These are phyloP conservation scores for Neocrepidodera transversa DNA, from an alignment of 2,888 invertebrate species.

Conservation along the genomic window DNA sequence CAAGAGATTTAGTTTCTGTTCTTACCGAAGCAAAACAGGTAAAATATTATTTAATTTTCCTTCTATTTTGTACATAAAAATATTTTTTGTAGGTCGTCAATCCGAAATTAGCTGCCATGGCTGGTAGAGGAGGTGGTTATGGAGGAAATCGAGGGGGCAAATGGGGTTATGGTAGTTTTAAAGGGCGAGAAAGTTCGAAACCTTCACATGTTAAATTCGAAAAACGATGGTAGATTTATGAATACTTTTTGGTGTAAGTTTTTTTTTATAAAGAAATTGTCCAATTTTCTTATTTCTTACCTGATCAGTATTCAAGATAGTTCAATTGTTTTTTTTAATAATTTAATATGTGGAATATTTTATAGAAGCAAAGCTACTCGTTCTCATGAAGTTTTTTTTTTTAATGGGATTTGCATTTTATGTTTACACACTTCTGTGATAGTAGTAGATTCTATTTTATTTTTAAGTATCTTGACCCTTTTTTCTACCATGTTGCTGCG, in stretches of 20 bases:
- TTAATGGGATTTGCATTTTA: no score
- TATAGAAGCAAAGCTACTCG: not conserved
- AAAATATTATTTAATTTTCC: slow-evolving; percentile 41
- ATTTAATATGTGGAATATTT: no score
- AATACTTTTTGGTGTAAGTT: not conserved
- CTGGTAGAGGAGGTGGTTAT: slow-evolving; percentile 67
- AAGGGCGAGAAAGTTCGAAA: slow-evolving; percentile 24
- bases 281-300: no score
- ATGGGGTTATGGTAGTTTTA: slow-evolving; percentile 51
- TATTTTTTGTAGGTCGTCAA: slow-evolving; percentile 71
- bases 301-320: slow-evolving; percentile 10
- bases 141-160: slow-evolving; percentile 62
- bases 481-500: slow-evolving; percentile 1
- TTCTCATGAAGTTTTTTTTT: slow-evolving; percentile 4
- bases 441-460: slow-evolving; percentile 8
- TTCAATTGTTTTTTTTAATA: not conserved
- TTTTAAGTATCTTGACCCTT: not conserved
- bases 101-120: slow-evolving; percentile 83
- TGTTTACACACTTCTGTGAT: slow-evolving; percentile 17
- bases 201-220: slow-evolving; percentile 30
- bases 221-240: slow-evolving; percentile 19
- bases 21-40: slow-evolving; percentile 90
- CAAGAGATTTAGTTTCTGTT: slow-evolving; percentile 86
- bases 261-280: not conserved
- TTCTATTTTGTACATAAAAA: not conserved